Percentiles rank a stretch among this genome's conserved stretches.
Conservation (phyloP, 2,797 vertebrate genomes). For the Fistularia commersonii region DNA sequence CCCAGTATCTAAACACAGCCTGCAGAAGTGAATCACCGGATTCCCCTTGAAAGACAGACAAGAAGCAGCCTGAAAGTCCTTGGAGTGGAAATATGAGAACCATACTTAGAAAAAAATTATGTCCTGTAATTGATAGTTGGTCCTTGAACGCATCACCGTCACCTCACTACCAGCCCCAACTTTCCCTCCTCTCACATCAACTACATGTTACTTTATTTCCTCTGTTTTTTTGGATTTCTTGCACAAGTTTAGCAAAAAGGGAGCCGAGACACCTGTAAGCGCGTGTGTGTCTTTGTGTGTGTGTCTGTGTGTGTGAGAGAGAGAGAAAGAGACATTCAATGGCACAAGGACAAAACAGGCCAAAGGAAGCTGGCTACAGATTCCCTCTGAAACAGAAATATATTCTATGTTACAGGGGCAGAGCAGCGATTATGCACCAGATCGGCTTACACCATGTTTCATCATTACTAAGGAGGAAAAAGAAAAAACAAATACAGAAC, state of each 20-base stretch:
- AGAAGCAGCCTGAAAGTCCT: conserved; percentile 28
- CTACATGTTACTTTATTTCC: conserved; percentile 11
- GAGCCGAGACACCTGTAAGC: conserved; percentile 48
- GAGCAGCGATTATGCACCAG: conserved; percentile 72
- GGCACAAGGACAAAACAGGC: too few species aligned
- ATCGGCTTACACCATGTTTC: conserved; percentile 81
- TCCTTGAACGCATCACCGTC: conserved; percentile 10
- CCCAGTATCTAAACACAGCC: conserved; percentile 18
- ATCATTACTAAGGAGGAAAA: conserved; percentile 76
- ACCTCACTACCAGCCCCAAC: conserved; percentile 12
- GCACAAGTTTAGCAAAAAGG: conserved; percentile 40
- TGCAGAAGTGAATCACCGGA: background rate
- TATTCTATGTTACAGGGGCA: too few species aligned
- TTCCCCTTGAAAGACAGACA: conserved; percentile 15
- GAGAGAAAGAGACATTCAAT: too few species aligned
- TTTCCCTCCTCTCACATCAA: conserved; percentile 18
- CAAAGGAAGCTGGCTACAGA: conserved; percentile 21
- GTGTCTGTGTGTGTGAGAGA: too few species aligned
- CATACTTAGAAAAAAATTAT: conserved; percentile 18
- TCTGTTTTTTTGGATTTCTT: conserved; percentile 20
- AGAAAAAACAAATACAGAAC: too few species aligned
- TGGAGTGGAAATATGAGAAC: conserved; percentile 9
- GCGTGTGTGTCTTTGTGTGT: too few species aligned
- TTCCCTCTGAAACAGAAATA: too few species aligned
- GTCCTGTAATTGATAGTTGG: background rate